Percentiles rank a stretch among this genome's conserved stretches.
phyloP scores from a whole-genome alignment of 2,797 vertebrate species.

The Cirrhinus mrigala region DNA sequence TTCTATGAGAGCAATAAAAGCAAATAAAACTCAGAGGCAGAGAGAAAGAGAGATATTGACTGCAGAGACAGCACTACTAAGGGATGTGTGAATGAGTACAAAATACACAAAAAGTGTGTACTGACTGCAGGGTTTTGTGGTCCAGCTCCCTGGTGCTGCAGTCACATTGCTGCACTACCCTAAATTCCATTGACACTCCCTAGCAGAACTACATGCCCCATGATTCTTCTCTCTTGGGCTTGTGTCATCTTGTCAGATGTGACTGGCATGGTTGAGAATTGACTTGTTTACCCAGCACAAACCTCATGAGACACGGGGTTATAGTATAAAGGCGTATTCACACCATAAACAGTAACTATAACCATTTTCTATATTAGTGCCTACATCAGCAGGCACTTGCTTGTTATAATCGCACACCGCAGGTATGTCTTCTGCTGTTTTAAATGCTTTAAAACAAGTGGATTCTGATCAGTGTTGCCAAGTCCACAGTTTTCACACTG shows the following conservation, averaged over 20 bases:
- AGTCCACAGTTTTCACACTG: no score
- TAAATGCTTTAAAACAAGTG: neutral
- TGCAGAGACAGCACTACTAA: neutral
- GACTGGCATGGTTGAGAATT: neutral
- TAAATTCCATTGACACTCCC: neutral
- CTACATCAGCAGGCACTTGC: neutral
- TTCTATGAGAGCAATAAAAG: conserved; percentile 13
- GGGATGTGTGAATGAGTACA: neutral
- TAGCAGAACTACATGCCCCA: neutral
- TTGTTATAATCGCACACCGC: neutral
- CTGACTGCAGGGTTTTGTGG: neutral
- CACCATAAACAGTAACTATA: neutral
- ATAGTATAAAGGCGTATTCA: neutral
- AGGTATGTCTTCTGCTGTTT: neutral
- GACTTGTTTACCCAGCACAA: neutral
- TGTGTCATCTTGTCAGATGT: neutral
- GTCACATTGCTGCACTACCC: neutral
- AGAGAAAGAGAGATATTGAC: neutral
- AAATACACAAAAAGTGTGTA: neutral
- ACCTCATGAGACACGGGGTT: neutral
- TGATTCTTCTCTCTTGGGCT: neutral
- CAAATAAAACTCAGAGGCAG: neutral
- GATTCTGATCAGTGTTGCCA: neutral
- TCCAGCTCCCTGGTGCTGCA: neutral
- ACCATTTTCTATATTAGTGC: neutral